Evolutionary conservation across 2,888 invertebrate species (phyloP).

Genomic region (Diarsia dahlii): DNA sequence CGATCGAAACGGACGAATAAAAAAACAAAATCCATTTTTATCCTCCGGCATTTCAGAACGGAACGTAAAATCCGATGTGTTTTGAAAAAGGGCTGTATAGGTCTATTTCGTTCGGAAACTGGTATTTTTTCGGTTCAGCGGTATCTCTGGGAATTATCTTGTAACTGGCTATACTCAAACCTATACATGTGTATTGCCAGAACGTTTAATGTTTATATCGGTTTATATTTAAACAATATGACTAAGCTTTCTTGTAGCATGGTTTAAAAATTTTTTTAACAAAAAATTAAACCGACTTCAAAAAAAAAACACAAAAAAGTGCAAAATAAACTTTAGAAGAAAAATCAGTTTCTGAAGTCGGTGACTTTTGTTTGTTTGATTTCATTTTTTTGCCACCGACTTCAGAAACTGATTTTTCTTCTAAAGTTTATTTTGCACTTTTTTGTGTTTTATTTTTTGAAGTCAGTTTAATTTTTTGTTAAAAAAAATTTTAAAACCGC

Average conservation of each 20-base stretch:
- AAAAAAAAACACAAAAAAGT: no score
- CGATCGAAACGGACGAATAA: conserved; percentile 39
- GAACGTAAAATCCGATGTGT: conserved; percentile 56
- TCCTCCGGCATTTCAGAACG: conserved; percentile 40
- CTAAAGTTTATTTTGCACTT: no score
- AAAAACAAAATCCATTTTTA: conserved; percentile 62
- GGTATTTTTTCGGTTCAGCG: conserved; percentile 47
- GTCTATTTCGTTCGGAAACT: conserved; percentile 49
- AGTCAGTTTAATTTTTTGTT: no score
- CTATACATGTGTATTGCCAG: conserved; percentile 15
- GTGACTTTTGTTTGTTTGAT: no score
- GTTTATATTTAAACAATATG: not conserved
- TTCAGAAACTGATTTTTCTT: no score
- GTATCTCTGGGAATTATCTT: conserved; percentile 48
- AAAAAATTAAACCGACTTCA: no score
- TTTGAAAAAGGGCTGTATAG: conserved; percentile 52
- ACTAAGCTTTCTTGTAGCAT: not conserved
- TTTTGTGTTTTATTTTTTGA: no score
- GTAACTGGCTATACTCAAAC: conserved; percentile 21
- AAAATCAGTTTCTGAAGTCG: no score
- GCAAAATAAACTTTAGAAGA: no score
- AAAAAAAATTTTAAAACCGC: no score
- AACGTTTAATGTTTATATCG: conserved; percentile 1
- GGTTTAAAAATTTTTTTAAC: no score
- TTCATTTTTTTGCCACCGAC: no score